Base-by-base conservation (phyloP, 1,140 invertebrate species). In the Pissodes strobi region DNA sequence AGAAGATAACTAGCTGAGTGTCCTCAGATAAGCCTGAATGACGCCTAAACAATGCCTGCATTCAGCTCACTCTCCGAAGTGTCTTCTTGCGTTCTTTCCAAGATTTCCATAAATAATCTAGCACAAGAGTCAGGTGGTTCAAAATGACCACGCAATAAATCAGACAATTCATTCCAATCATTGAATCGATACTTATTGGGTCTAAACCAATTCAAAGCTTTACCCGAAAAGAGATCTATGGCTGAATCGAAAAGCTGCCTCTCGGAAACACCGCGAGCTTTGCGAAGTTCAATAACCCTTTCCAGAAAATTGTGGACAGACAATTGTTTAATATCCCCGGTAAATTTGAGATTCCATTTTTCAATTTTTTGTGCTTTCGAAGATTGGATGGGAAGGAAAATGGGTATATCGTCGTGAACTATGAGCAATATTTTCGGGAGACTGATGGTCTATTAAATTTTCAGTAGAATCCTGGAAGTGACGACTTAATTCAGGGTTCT, bases 141-240 rank as follows among this genome's bases (percentile, higher is more conserved):
- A 37, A 21, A 53, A 53, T 53, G 22, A 3, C 10, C 9, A 19
- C 51, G 13, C 2, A 53, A 17, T 38, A 53, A 53, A 6, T 27
- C 51, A 27, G 5, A 13, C 5, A 53, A 38, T 6, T 4, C 4
- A 5, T 27, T 5, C 51, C 51, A 53, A 37, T 17, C 12, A 38
- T 13, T 43, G 17, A 53, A 30, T 17, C 51, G 4, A 23, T 27
- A 4, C 6, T 23, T 9, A 38, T 53, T 37, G 3, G 51, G 3
- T 55, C 59, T 61, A 25, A n/a, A 53, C 57, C 43, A 59, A 5
- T 21, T 15, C 2, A 48, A n/a, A 8, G 21, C 57, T 12, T 49
- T 49, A 18, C 45, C 45, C 12, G 39, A 45, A 17, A 59, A 59
- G 15, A 52, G 57, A 17, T 62, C 49, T 25, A 62, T 27, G 18